Conservation (phyloP, 2,888 invertebrate species). For the Tenthredo mesomela region DNA sequence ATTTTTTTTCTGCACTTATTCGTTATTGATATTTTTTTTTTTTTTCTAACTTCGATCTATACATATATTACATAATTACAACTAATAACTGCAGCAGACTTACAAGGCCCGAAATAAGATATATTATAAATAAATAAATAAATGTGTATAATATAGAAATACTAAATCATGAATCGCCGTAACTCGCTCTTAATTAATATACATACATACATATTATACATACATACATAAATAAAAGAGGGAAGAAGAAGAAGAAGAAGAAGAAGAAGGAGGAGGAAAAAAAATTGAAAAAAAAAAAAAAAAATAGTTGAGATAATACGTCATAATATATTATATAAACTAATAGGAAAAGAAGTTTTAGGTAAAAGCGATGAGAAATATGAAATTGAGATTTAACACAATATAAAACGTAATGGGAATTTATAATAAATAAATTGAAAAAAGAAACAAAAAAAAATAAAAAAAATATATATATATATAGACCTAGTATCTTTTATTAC, state of each 20-base stretch:
- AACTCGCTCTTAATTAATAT: not conserved
- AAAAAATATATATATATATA: too few species aligned
- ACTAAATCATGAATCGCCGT: not conserved
- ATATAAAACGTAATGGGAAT: not conserved
- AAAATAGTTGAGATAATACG: too few species aligned
- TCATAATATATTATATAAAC: too few species aligned
- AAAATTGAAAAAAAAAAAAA: not conserved
- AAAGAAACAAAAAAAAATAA: not conserved
- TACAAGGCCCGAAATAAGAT: not conserved
- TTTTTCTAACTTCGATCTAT: not conserved
- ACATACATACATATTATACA: not conserved
- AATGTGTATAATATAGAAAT: not conserved
- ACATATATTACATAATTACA: not conserved
- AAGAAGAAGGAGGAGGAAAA: not conserved
- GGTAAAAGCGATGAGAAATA: not conserved
- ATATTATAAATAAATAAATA: not conserved
- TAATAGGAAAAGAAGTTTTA: not conserved
- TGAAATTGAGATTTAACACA: not conserved
- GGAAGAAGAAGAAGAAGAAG: not conserved
- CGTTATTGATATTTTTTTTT: not conserved
- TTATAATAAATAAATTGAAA: not conserved
- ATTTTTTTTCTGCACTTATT: not conserved
- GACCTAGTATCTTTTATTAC: too few species aligned
- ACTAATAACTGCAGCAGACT: not conserved
- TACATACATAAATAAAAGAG: not conserved